Evolutionary conservation across 2,113 vertebrate genomes (phyloP).

Genomic region (Lepidiolamprologus cunningtoni): DNA sequence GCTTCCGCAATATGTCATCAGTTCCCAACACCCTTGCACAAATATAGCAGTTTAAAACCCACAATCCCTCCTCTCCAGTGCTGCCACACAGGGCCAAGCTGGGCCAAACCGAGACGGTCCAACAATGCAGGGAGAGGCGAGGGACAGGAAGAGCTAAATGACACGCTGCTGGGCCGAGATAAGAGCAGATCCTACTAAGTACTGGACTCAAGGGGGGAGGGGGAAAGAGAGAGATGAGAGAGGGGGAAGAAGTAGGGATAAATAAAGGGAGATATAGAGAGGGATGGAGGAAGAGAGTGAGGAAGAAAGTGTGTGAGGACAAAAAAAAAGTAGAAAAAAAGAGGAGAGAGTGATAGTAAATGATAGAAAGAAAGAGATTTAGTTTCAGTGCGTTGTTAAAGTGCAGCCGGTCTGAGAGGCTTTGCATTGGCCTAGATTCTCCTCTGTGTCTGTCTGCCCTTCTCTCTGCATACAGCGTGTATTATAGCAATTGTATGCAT

Average conservation of each 20-base stretch:
- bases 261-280: neutral
- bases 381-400: slow-evolving; percentile 1
- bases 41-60: neutral
- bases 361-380: neutral
- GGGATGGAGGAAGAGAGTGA: neutral
- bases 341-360: neutral
- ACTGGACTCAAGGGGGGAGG: neutral
- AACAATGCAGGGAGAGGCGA: neutral
- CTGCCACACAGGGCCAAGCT: neutral
- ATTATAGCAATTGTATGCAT: neutral
- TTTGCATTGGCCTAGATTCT: slow-evolving; percentile 41
- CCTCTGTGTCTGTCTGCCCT: neutral
- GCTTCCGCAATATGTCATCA: neutral
- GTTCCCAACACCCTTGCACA: neutral
- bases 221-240: neutral
- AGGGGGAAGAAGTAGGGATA: neutral
- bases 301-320: neutral
- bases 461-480: neutral
- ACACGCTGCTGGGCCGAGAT: slow-evolving; percentile 33
- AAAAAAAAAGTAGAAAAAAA: neutral
- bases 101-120: slow-evolving; percentile 1
- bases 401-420: slow-evolving; percentile 10
- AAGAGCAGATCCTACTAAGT: slow-evolving; percentile 18
- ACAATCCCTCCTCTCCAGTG: neutral
- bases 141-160: neutral